Conservation (phyloP, 2,113 vertebrate species). For the Seriola aureovittata region DNA sequence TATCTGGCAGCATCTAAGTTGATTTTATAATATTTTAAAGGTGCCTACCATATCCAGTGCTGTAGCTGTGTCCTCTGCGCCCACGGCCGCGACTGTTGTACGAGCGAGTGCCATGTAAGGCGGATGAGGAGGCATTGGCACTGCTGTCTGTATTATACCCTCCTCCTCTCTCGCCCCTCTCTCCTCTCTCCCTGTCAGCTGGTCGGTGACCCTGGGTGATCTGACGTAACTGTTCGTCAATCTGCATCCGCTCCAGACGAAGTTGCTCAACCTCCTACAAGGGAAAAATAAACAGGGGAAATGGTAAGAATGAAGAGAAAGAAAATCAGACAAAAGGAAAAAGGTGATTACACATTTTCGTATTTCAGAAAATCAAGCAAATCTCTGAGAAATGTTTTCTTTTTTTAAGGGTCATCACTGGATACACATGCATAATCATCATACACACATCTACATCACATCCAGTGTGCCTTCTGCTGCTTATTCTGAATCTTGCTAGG, state of each 20-base stretch:
- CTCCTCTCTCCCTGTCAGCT: conserved; percentile 77
- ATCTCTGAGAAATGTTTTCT: conserved; percentile 1
- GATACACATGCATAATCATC: conserved; percentile 30
- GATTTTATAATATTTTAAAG: neutral
- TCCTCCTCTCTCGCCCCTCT: conserved; percentile 81
- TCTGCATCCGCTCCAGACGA: conserved; percentile 96
- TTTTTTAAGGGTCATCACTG: neutral
- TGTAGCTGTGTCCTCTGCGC: conserved; percentile 93
- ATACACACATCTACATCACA: conserved; percentile 71
- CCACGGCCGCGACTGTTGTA: conserved; percentile 95
- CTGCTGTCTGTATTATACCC: conserved; percentile 90
- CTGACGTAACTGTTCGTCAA: conserved; percentile 97
- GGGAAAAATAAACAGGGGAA: neutral
- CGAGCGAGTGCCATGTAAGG: conserved; percentile 91
- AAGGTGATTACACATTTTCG: neutral
- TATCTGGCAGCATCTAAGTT: neutral
- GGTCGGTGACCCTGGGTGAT: conserved; percentile 95
- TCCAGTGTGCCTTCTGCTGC: conserved; percentile 42
- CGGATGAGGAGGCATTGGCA: conserved; percentile 84
- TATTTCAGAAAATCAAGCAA: neutral
- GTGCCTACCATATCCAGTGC: conserved; percentile 91
- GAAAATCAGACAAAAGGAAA: neutral
- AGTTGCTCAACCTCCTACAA: conserved; percentile 97
- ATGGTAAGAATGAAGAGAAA: neutral
- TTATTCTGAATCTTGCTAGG: conserved; percentile 67